These are phyloP conservation scores for Centropyge bicolor DNA, from an alignment of 2,797 vertebrate species.

Conservation along the genomic window DNA sequence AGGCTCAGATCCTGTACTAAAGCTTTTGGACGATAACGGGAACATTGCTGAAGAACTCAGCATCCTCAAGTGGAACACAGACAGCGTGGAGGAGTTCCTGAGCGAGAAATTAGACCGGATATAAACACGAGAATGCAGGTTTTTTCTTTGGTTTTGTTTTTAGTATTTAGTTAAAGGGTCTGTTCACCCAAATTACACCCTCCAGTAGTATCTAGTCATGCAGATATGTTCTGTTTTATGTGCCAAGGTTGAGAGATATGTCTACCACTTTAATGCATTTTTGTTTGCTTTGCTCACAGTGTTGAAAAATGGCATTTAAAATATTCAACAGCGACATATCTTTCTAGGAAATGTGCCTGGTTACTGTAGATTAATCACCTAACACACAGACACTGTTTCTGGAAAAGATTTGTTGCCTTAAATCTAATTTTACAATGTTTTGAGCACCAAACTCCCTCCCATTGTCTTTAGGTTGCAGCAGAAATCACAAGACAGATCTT, in stretches of 20 bases:
- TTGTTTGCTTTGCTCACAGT: slow-evolving; percentile 7
- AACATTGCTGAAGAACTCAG: slow-evolving; percentile 99
- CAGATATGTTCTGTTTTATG: slow-evolving; percentile 12
- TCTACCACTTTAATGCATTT: not conserved
- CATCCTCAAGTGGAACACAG: slow-evolving; percentile 99
- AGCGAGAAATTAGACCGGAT: slow-evolving; percentile 95
- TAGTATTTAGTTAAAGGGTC: slow-evolving; percentile 18
- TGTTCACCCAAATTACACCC: slow-evolving; percentile 26
- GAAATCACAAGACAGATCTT: slow-evolving; percentile 12
- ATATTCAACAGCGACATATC: not conserved
- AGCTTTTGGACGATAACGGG: slow-evolving; percentile 97
- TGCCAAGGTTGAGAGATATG: not conserved
- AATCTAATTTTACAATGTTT: not conserved
- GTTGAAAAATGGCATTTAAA: not conserved
- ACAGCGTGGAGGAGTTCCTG: slow-evolving; percentile 98
- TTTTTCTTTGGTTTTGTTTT: slow-evolving; percentile 8
- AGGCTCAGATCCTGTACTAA: slow-evolving; percentile 97
- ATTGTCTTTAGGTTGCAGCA: not conserved
- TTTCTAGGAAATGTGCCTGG: not conserved
- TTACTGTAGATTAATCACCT: not conserved
- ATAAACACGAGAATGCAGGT: slow-evolving; percentile 76
- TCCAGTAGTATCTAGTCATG: not conserved
- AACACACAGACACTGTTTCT: not conserved
- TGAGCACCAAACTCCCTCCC: too few species aligned
- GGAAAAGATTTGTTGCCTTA: not conserved